phyloP scores from a whole-genome alignment of 2,113 vertebrate species.

The Paedocypris sp. region DNA sequence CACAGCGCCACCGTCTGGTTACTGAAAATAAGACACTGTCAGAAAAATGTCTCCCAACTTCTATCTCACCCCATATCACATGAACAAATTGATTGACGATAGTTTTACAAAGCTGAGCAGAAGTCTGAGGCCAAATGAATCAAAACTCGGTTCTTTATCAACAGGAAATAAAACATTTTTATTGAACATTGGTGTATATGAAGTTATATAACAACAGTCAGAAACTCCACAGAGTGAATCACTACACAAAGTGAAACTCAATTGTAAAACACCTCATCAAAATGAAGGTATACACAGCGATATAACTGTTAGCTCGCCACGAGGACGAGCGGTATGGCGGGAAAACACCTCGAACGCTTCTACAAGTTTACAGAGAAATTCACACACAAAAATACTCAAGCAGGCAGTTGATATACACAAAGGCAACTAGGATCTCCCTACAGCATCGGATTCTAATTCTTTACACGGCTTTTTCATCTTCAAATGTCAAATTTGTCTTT shows the following conservation, averaged over 20 bases:
- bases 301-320: conserved; percentile 76
- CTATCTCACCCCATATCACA: too few relatives aligned
- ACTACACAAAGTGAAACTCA: conserved; percentile 98
- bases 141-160: conserved; percentile 64
- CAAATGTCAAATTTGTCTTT: conserved; percentile 78
- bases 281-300: conserved; percentile 97
- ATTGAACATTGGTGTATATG: conserved; percentile 97
- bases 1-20: too few relatives aligned
- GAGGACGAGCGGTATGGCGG: conserved; percentile 83
- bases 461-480: conserved; percentile 89
- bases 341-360: conserved; percentile 91
- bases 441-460: conserved; percentile 96
- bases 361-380: conserved; percentile 94
- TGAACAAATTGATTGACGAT: too few relatives aligned
- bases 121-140: too few relatives aligned
- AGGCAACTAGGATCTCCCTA: conserved; percentile 99
- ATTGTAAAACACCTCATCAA: conserved; percentile 93
- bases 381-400: conserved; percentile 98
- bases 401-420: conserved; percentile 98
- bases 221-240: conserved; percentile 95
- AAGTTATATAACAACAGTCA: conserved; percentile 98
- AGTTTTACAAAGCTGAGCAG: too few relatives aligned
- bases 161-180: conserved; percentile 99
- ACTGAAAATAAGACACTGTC: too few relatives aligned
- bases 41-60: too few relatives aligned